Evolutionary conservation across 2,113 vertebrate species (phyloP), one percentile per base, ranked within the genome.

Genomic region (Oreochromis tanganicae): DNA sequence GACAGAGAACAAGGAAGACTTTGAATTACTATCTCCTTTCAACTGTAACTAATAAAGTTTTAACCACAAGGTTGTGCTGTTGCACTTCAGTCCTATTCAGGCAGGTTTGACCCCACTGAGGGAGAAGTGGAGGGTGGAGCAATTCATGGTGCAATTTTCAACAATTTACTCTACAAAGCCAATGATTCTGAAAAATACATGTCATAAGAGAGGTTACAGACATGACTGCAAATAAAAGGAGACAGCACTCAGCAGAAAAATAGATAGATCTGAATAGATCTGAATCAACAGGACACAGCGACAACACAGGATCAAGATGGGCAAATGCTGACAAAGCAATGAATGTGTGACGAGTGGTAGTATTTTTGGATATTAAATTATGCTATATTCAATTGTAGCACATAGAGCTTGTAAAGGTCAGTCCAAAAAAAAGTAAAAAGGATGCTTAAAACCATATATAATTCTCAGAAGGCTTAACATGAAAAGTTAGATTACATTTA

Each of bases 21-120:
- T 1, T 68, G 2, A 24, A 13, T 29, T 43, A 4, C 19, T 43
- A 6, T 48, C 27, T 11, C 11, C 2, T 17, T 5, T 38, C 8
- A 82, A 41, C 2, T 63, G 1, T 48, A 27, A 1, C 10, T 50
- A 29, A 73, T 9, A 9, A 3, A 13, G 9, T 16, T 50, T 12
- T 12, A 14, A 68, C 95, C 96, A 95, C 87, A 84, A 92, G 95
- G 89, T 57, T 86, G 94, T 82, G 92, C 87, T 96, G 93, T 95
- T 94, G 95, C 80, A 75, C 92, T 95, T 89, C 80, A 80, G 2
- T 55, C 24, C n/a, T 1, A 19, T 54, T 41, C 6, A 48, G 1
- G 34, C 27, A 9, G 11, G 8, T 29, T 61, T 85, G 59, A 79
- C 41, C 36, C 73, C 19, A 38, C 73, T 50, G 48, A 68, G 56